Percentiles rank a stretch among this genome's conserved stretches.
phyloP scores from a whole-genome alignment of 2,888 invertebrate species.

The Ectemnius continuus region DNA sequence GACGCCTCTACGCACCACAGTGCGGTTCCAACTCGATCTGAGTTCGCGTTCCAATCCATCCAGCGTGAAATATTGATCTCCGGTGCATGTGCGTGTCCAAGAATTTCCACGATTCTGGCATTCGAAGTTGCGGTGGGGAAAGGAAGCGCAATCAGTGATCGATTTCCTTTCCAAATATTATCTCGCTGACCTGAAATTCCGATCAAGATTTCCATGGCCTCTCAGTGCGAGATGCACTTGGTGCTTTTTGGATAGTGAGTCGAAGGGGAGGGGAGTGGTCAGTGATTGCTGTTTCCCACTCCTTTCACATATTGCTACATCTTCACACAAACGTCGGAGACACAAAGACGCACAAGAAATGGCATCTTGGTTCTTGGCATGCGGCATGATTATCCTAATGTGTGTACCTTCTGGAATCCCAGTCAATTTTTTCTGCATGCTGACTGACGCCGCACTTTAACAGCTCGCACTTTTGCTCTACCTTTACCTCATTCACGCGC shows the following conservation, averaged over 20 bases:
- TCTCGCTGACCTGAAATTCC: slow-evolving; percentile 1
- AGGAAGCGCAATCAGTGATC: slow-evolving; percentile 24
- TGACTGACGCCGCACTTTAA: slow-evolving; percentile 51
- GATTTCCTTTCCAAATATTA: background rate
- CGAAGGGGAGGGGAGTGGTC: slow-evolving; percentile 1
- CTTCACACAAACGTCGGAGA: slow-evolving; percentile 2
- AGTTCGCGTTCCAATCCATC: background rate
- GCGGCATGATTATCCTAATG: slow-evolving; percentile 58
- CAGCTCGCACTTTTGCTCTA: slow-evolving; percentile 37
- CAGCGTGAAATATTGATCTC: background rate
- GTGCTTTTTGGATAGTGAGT: background rate
- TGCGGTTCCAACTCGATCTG: background rate
- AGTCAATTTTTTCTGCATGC: slow-evolving; percentile 60
- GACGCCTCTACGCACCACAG: background rate
- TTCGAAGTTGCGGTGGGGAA: background rate
- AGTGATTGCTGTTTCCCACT: slow-evolving; percentile 35
- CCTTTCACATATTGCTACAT: slow-evolving; percentile 28
- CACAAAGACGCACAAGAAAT: slow-evolving; percentile 40
- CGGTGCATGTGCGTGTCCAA: slow-evolving; percentile 39
- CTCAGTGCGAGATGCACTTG: background rate
- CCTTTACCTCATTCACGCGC: slow-evolving; percentile 24
- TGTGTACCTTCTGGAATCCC: slow-evolving; percentile 54
- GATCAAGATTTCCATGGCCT: background rate
- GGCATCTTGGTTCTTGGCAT: slow-evolving; percentile 60
- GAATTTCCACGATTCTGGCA: slow-evolving; percentile 11